Evolutionary conservation across 2,113 vertebrate species (phyloP), one percentile per base, ranked within the genome.

Genomic region (Etheostoma cragini): DNA sequence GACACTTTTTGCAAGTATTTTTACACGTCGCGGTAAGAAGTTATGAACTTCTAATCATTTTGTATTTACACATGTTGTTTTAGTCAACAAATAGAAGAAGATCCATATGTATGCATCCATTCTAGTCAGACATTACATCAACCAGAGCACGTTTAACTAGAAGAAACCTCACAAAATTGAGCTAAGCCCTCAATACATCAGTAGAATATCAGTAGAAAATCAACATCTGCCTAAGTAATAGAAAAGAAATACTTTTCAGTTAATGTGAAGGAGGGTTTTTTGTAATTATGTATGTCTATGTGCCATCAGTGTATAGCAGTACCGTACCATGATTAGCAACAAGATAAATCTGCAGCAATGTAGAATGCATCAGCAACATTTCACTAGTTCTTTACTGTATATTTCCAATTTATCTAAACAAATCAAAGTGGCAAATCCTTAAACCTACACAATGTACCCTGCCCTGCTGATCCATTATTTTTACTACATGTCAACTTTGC

Each of bases 71-170:
- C 14, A 21, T 81, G 19, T 81, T 57, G 38, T 14, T 69, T 67
- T 78, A 88, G 88, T 89, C 88, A 89, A 89, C 91, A 87, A 49
- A 74, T 72, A 74, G 71, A 64, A 72, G 60, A 81, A 92, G 61
- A 69, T 8, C 19, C 42, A 72, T 87, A 15, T 52, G 86, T 17
- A 57, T 6, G 52, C 30, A 62, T 50, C 50, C 64, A 73, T 82
- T 65, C 46, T 53, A 72, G 77, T 82, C 85, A 93, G 80, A 88
- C 56, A 78, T 72, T 76, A 90, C 87, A 80, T 83, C 87, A 88
- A 81, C 79, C 63, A 10, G 78, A 56, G 78, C 73, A 88, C 63
- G 42, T 21, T 74, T 87, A 91, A 92, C 80, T 24, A 22, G 80
- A 92, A 92, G 58, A 70, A 87, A 76, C 58, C 76, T 76, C 62